Conservation (phyloP, 2,888 invertebrate genomes). For the Crioceris asparagi region DNA sequence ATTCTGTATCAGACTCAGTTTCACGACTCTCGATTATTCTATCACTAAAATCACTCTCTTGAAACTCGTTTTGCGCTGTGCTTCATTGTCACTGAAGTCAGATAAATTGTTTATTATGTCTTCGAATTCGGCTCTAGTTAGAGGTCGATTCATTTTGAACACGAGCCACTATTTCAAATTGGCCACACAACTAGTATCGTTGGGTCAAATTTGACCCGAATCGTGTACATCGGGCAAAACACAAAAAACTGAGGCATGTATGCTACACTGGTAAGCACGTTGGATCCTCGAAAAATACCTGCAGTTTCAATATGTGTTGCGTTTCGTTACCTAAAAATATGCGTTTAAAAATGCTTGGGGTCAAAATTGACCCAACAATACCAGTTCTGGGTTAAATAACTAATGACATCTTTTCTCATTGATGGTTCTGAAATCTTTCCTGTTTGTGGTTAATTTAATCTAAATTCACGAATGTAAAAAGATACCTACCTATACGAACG, state of each 20-base stretch:
- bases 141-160: neutral
- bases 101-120: conserved; percentile 6
- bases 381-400: neutral
- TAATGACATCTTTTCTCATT: too few species aligned
- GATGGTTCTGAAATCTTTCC: too few species aligned
- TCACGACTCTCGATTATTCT: too few species aligned
- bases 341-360: neutral
- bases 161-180: neutral
- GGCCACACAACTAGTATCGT: neutral
- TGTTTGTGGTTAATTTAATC: too few species aligned
- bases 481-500: too few species aligned
- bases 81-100: conserved; percentile 6
- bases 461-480: too few species aligned
- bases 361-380: neutral
- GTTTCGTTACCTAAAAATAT: too few species aligned
- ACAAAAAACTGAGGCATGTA: neutral
- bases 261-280: neutral
- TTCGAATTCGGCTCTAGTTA: neutral
- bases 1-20: conserved; percentile 6
- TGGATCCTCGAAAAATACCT: neutral
- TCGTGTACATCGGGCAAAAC: neutral
- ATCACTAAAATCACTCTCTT: too few species aligned
- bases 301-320: neutral
- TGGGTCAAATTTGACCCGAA: neutral
- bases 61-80: conserved; percentile 1